Base-by-base conservation (phyloP, 1,140 invertebrate species). In the Subanguina moxae region DNA sequence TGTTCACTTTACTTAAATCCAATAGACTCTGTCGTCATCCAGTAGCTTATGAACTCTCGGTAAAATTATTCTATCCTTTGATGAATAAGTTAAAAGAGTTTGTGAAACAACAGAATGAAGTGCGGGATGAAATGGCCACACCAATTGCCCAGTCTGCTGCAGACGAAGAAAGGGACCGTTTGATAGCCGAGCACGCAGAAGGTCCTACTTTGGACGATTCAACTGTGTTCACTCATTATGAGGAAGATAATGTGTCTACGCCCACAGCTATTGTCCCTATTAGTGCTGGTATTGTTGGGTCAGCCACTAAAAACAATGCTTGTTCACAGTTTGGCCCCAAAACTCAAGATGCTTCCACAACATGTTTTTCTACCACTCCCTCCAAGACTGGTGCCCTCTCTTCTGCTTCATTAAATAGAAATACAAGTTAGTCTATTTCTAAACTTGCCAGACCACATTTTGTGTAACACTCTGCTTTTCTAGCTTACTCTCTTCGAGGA, bases 41-140 rank as follows among this genome's bases (percentile, higher is more conserved):
- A 52, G 64, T 72, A 43, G 70, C 68, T 21, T 72, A 73, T 30
- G 70, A 72, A 66, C 62, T 73, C 25, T 72, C 61, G n/a, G 67
- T 71, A 38, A 38, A 11, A 38, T 38, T 5, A 38, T 5, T 38
- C 32, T 38, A 5, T 5, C 32, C 3, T 3, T 38, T 38, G 32
- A 5, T 38, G 32, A 38, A 38, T 38, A 38, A 38, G 28, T n/a
- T 17, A 25, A 46, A 25, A 28, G 13, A 23, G 1, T 62, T 15
- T 38, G 3, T 38, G 11, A 38, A 38, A 52, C 17, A 1, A 7
- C 17, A 71, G 67, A 71, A 61, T 59, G 70, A 72, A 59, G 56
- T 73, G 62, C 70, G 70, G 1, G 70, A 72, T 27, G 70, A 72
- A 30, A 72, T 72, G 70, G 38, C 57, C 13, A 72, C 70, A 7